Base-by-base conservation (phyloP, 2,888 invertebrate genomes). In the Drosophila mettleri region DNA sequence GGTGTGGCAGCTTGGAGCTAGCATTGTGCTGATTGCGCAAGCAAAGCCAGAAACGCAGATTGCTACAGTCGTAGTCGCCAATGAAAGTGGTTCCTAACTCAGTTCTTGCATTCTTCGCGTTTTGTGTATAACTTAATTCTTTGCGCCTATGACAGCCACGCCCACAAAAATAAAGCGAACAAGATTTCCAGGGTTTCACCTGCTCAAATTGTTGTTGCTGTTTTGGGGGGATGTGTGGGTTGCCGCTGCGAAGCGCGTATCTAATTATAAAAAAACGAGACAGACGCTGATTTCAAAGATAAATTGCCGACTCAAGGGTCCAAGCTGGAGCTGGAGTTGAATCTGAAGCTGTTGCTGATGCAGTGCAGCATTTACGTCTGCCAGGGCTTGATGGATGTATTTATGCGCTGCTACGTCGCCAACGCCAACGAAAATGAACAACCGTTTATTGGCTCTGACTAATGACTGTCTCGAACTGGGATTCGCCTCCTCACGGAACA, bases 281-380 rank as follows among this genome's bases (percentile, higher is more conserved):
- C 85, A 85, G 82, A 75, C 82, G 87, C 86, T 85, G 89, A 85
- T 85, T 85, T 85, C 84, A 85, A 85, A 85, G 84, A 85, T 85
- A 85, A 88, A 85, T 88, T 87, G 84, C 84, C 84, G 84, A 76
- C 88, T 67, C 49, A 51, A 33, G 12, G 18, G 52, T 10, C n/a
- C 7, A 14, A 63, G 70, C 16, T 39, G 45, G 2, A 46, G 51
- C 33, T 36, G 38, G 2, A 49, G 45, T 1, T 52, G 74, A 2
- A 69, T 54, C 20, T 29, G 33, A 6, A 38, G 39, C 22, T 41
- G 53, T 12, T 41, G 43, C 27, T 54, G 74, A 60, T 48, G 59
- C 71, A 74, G 52, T 60, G 68, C 74, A 68, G 76, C 73, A 60
- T 70, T 49, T 60, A 3, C n/a, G 20, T 3, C 41, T 49, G 33